Conservation (phyloP, 2,113 vertebrate species). For the Antechinus stuartii region DNA sequence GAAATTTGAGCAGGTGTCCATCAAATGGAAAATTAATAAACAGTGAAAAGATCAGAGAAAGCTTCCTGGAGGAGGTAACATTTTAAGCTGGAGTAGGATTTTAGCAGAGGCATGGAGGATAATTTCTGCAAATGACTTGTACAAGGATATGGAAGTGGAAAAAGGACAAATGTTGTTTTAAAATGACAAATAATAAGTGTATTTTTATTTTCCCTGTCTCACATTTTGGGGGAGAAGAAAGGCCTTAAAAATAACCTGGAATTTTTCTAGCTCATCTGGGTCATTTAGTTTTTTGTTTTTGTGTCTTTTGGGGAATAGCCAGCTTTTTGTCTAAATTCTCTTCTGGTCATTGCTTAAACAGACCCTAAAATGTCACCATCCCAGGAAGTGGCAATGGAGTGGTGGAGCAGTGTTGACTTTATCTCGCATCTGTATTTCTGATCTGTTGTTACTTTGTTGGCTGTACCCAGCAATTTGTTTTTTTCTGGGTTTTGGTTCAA, state of each 20-base stretch:
- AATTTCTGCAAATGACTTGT: neutral
- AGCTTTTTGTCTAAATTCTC: neutral
- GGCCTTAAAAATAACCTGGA: neutral
- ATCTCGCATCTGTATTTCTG: neutral
- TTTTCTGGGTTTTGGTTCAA: neutral
- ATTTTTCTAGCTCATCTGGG: neutral
- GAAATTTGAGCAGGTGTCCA: neutral
- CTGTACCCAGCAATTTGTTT: neutral
- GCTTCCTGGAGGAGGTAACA: neutral
- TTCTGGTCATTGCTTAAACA: neutral
- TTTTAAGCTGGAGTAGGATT: neutral
- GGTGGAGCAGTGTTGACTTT: neutral
- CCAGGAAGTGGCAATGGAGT: neutral
- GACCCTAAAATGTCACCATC: neutral
- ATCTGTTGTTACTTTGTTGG: neutral
- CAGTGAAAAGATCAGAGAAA: neutral
- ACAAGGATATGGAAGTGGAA: neutral
- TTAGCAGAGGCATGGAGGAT: neutral
- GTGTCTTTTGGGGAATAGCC: neutral
- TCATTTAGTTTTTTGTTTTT: neutral
- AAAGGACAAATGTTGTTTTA: neutral
- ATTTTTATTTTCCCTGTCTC: neutral
- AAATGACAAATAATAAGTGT: neutral
- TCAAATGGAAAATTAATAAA: neutral
- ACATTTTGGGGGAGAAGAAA: neutral